phyloP scores from a whole-genome alignment of 1,140 invertebrate genomes.

The Bombus ignitus region DNA sequence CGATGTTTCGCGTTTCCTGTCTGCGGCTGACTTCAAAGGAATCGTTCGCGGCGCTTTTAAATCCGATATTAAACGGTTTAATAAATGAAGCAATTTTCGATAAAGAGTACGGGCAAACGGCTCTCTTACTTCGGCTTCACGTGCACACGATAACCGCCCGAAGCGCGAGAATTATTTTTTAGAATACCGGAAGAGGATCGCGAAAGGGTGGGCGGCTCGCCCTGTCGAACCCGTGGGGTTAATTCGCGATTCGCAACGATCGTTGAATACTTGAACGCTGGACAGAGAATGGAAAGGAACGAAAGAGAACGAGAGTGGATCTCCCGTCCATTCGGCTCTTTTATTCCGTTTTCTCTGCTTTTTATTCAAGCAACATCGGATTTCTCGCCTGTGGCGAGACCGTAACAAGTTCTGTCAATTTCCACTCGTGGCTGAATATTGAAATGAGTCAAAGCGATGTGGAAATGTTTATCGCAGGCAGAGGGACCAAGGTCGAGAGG shows the following conservation, averaged over 20 bases:
- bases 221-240: slow-evolving; percentile 38
- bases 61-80: slow-evolving; percentile 27
- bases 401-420: slow-evolving; percentile 63
- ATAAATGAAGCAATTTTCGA: slow-evolving; percentile 33
- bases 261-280: slow-evolving; percentile 4
- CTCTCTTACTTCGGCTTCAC: background rate
- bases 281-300: background rate
- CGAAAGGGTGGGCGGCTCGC: background rate
- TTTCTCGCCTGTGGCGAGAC: slow-evolving; percentile 54
- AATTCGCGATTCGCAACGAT: slow-evolving; percentile 40
- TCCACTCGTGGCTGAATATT: slow-evolving; percentile 44
- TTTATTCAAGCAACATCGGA: slow-evolving; percentile 27
- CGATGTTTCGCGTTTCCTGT: background rate
- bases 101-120: background rate
- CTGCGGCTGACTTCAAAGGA: slow-evolving; percentile 23
- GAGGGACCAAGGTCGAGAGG: background rate
- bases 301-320: slow-evolving; percentile 1
- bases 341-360: slow-evolving; percentile 12
- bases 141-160: slow-evolving; percentile 21
- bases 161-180: slow-evolving; percentile 40
- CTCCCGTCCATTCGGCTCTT: slow-evolving; percentile 27
- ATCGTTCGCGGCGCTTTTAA: background rate
- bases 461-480: slow-evolving; percentile 47
- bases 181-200: slow-evolving; percentile 32
- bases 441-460: slow-evolving; percentile 62